Evolutionary conservation across 92 coral and sea anemone species (phyloP).

Genomic region (Epizoanthus fatuus): DNA sequence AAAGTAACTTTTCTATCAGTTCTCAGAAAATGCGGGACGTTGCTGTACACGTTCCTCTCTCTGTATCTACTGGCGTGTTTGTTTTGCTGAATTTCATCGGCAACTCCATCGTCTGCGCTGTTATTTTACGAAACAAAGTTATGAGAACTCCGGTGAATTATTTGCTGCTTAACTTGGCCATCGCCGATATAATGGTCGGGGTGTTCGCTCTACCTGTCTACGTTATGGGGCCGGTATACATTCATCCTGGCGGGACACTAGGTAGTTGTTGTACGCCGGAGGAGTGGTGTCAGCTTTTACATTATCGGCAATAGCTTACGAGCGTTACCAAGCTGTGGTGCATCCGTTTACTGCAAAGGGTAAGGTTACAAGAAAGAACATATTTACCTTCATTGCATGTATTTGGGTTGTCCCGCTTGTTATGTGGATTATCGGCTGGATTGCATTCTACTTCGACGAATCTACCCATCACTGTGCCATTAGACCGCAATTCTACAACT

Average conservation of each 20-base stretch:
- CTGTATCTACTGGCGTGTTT: conserved; percentile 23
- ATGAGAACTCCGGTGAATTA: conserved; percentile 54
- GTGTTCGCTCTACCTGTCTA: conserved; percentile 20
- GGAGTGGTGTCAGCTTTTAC: conserved; percentile 33
- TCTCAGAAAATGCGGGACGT: too few relatives aligned
- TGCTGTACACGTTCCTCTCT: neutral
- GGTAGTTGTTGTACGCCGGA: conserved; percentile 54
- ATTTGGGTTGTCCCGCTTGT: conserved; percentile 45
- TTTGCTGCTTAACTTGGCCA: too few relatives aligned
- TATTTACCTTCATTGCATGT: neutral
- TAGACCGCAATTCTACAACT: neutral
- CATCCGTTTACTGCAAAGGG: conserved; percentile 30
- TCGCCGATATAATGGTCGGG: too few relatives aligned
- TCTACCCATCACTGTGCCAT: neutral
- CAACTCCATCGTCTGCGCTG: conserved; percentile 56
- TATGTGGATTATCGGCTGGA: neutral
- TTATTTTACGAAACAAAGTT: conserved; percentile 44
- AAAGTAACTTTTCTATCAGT: too few relatives aligned
- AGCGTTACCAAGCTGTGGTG: conserved; percentile 54
- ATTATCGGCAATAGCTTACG: conserved; percentile 45
- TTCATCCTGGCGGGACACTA: conserved; percentile 38
- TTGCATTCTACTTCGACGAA: neutral
- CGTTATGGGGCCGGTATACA: conserved; percentile 36
- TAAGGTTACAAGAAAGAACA: conserved; percentile 2
- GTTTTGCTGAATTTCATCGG: conserved; percentile 55